These are phyloP conservation scores for Lasioglossum pauxillum DNA, from an alignment of 2,888 invertebrate species.

Conservation along the genomic window DNA sequence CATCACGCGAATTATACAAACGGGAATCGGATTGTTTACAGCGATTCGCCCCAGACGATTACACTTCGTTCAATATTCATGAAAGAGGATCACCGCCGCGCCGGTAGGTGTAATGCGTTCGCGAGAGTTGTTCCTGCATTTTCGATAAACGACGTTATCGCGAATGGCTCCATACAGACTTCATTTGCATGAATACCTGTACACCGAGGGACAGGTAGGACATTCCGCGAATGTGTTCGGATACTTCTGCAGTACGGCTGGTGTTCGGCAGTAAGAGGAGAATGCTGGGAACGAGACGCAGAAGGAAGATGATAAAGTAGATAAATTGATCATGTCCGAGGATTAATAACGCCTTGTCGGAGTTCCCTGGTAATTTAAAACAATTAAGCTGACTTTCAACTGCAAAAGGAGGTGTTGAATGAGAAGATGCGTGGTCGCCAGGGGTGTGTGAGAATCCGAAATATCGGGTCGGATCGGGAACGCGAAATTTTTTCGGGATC, in stretches of 20 bases:
- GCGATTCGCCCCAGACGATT: background rate
- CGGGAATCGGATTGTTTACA: background rate
- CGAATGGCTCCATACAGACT: constrained; percentile 25
- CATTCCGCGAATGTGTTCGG: constrained; percentile 47
- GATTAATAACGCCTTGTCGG: constrained; percentile 42
- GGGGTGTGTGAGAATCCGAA: too few species aligned
- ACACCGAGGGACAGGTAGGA: constrained; percentile 20
- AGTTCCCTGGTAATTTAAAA: constrained; percentile 45
- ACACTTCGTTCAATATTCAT: background rate
- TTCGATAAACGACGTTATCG: constrained; percentile 28
- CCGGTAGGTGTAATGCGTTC: background rate
- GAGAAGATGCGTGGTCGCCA: constrained; percentile 14
- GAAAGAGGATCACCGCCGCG: background rate
- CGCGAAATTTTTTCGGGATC: too few species aligned
- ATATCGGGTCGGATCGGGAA: too few species aligned
- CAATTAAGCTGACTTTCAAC: constrained; percentile 38
- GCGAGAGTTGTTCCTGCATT: constrained; percentile 17
- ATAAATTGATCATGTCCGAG: constrained; percentile 45
- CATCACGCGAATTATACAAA: background rate
- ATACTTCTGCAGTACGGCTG: constrained; percentile 21
- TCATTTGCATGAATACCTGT: constrained; percentile 51
- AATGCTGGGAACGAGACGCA: constrained; percentile 12
- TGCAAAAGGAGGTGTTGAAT: background rate
- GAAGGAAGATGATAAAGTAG: constrained; percentile 20
- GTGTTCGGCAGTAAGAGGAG: constrained; percentile 20